Evolutionary conservation across 1,140 invertebrate species (phyloP).

Genomic region (Drosophila busckii): DNA sequence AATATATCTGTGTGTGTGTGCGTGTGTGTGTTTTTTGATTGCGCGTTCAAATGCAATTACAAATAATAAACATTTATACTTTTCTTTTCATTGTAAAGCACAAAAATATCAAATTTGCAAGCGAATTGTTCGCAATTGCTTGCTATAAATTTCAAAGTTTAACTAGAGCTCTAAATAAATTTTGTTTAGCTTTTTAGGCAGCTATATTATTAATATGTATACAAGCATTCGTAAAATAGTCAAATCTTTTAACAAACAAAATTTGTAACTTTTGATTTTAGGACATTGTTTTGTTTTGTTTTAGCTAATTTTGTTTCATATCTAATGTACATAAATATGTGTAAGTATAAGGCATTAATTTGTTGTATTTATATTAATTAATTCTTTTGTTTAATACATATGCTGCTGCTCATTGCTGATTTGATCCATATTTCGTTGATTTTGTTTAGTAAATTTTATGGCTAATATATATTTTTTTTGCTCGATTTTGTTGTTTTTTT

Average conservation of each 20-base stretch:
- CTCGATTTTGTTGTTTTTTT: conserved; percentile 1
- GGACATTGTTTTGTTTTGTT: conserved; percentile 13
- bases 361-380: conserved; percentile 63
- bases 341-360: conserved; percentile 66
- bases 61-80: conserved; percentile 73
- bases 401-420: conserved; percentile 36
- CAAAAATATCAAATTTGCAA: conserved; percentile 47
- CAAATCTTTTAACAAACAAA: conserved; percentile 22
- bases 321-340: conserved; percentile 38
- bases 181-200: neutral
- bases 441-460: conserved; percentile 51
- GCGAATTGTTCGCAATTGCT: conserved; percentile 17
- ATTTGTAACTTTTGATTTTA: conserved; percentile 25
- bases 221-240: conserved; percentile 22
- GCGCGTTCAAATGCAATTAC: conserved; percentile 66
- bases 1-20: conserved; percentile 36
- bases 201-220: conserved; percentile 29
- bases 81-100: conserved; percentile 53
- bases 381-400: conserved; percentile 68
- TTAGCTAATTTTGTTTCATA: conserved; percentile 49
- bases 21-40: conserved; percentile 33
- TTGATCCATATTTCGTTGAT: conserved; percentile 70
- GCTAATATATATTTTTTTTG: conserved; percentile 57
- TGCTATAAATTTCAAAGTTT: neutral
- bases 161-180: conserved; percentile 1